These are phyloP conservation scores for Mythimna ferrago DNA, from an alignment of 2,888 invertebrate species.

Conservation along the genomic window DNA sequence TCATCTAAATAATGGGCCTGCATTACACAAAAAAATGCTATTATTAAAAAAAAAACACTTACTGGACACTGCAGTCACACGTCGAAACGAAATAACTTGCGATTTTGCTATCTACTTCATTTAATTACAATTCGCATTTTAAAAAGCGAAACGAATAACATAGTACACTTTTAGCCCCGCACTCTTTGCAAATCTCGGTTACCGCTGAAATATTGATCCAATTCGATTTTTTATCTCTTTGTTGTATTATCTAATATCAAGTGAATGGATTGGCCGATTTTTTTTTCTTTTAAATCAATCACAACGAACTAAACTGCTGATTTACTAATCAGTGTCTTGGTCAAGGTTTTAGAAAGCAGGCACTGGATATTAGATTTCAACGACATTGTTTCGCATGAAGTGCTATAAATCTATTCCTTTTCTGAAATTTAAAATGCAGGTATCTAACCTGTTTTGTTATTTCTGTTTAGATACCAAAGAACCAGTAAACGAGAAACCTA, in stretches of 20 bases:
- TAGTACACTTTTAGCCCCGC: neutral
- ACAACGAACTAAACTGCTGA: neutral
- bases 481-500: conserved; percentile 73
- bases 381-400: conserved; percentile 25
- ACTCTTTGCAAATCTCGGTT: neutral
- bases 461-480: conserved; percentile 84
- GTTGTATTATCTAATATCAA: neutral
- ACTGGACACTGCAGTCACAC: too few species aligned
- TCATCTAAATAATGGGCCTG: too few species aligned
- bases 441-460: conserved; percentile 39
- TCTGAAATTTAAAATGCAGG: conserved; percentile 21
- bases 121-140: neutral
- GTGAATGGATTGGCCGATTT: neutral
- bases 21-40: too few species aligned
- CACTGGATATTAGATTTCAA: conserved; percentile 23
- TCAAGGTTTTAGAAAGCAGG: conserved; percentile 37
- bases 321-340: conserved; percentile 17
- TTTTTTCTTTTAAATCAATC: neutral
- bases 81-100: neutral
- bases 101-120: neutral
- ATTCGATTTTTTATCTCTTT: neutral
- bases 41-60: too few species aligned
- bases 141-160: neutral
- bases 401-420: neutral
- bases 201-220: neutral